Base-by-base conservation (phyloP, 1,140 invertebrate genomes). In the Bombus balteatus region DNA sequence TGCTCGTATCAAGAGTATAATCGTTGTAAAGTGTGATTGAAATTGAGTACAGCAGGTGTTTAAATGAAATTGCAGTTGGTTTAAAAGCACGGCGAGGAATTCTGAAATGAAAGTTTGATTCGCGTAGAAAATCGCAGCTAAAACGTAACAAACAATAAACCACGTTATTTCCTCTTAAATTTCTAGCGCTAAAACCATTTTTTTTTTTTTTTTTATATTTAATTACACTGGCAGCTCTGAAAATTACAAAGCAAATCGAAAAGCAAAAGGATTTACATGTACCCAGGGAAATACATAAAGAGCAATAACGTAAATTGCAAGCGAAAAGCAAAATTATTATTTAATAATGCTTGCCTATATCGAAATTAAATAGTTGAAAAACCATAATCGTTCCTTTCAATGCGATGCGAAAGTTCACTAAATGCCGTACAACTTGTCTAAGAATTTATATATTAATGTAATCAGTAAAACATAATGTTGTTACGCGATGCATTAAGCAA, bases 361-460 rank as follows among this genome's bases (percentile, higher is more conserved):
- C 47, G 47, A 22, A 53, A 53, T 53, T 22, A 53, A 53, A 53
- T 53, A n/a, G 22, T 25, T 12, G 15, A 47, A 34, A 57, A 57
- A 72, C 25, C 8, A 32, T 34, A 28, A 47, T 65, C 47, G 65
- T 10, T n/a, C 18, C 32, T 5, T n/a, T 75, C 37, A 43, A 34
- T 32, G 8, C 22, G 15, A 32, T 5, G n/a, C 3, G 39, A 41
- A n/a, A 25, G 15, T 65, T 18, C 22, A 15, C 5, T 47, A 9
- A 81, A 81, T 13, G 34, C 9, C 34, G 8, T 2, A 53, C 47
- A 15, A 18, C 18, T 9, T 66, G 39, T 34, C 28, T 25, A 57
- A 39, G 34, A 41, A 68, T 83, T 41, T 53, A 57, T 83, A 77
- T 39, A 77, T 83, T 32, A 32, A 34, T 37, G 22, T 57, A 41